Evolutionary conservation across 2,797 vertebrate genomes (phyloP).

Genomic region (Sebastiscus albofasciatus): DNA sequence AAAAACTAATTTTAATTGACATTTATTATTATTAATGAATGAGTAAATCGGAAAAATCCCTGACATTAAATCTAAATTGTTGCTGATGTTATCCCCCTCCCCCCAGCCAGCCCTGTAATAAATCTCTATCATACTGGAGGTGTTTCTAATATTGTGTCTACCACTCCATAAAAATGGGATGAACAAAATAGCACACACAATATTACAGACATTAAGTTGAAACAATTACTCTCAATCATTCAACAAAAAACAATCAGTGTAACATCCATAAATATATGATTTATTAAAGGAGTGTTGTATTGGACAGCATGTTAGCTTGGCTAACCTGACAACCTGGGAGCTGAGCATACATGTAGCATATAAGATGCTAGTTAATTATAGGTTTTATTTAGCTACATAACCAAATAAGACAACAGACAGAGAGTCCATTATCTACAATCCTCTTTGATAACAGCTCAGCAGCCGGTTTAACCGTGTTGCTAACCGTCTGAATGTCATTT

Average conservation of each 20-base stretch:
- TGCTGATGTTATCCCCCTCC: neutral
- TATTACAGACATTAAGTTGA: neutral
- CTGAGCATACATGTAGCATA: neutral
- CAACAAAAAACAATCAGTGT: neutral
- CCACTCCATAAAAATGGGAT: neutral
- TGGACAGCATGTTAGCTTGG: neutral
- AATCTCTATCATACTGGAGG: neutral
- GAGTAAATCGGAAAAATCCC: neutral
- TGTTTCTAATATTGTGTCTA: neutral
- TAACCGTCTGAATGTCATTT: slow-evolving; percentile 59
- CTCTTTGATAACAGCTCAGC: neutral
- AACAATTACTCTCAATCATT: neutral
- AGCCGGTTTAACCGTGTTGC: slow-evolving; percentile 5
- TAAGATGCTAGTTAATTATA: too few relatives aligned
- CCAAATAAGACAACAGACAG: neutral
- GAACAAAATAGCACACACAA: neutral
- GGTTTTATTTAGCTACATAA: neutral
- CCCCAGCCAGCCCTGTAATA: neutral
- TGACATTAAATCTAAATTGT: neutral
- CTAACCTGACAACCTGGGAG: neutral
- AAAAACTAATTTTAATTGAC: neutral
- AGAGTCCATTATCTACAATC: neutral
- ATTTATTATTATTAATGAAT: neutral
- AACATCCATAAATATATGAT: neutral
- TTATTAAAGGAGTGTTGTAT: neutral